These are phyloP conservation scores for Hydrolagus colliei DNA, from an alignment of 2,797 vertebrate species.

Conservation along the genomic window DNA sequence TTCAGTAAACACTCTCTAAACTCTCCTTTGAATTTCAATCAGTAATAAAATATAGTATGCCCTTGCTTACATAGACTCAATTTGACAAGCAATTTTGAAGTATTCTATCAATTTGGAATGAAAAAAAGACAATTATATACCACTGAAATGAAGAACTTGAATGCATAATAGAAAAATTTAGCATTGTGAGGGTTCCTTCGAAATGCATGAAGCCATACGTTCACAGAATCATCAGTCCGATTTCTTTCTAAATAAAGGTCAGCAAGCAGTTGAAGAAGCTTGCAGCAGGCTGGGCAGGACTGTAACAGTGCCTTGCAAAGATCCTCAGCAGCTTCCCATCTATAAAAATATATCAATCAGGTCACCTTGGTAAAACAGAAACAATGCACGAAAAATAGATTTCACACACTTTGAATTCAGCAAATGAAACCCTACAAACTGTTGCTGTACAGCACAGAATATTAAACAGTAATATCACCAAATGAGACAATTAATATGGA, in stretches of 20 bases:
- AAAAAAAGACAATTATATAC: constrained; percentile 50
- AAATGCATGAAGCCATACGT: constrained; percentile 71
- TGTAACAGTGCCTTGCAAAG: constrained; percentile 68
- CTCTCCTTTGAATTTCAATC: too few species aligned
- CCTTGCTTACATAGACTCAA: too few species aligned
- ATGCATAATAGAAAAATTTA: constrained; percentile 73
- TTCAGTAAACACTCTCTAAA: too few species aligned
- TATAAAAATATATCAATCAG: constrained; percentile 39
- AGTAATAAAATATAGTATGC: too few species aligned
- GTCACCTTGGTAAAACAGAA: background rate
- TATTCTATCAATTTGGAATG: background rate
- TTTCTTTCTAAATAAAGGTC: constrained; percentile 62
- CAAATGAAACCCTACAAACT: constrained; percentile 33
- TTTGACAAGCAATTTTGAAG: too few species aligned
- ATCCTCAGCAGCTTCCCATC: constrained; percentile 64
- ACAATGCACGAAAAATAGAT: background rate
- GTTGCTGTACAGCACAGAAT: constrained; percentile 32
- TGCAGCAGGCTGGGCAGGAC: constrained; percentile 63
- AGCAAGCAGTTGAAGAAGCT: constrained; percentile 66
- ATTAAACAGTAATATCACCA: background rate
- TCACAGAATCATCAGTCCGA: constrained; percentile 53
- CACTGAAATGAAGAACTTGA: constrained; percentile 78
- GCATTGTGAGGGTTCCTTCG: constrained; percentile 69
- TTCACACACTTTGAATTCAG: background rate
- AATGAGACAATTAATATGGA: background rate